A percentile compares a stretch with the other conserved stretches of the same genome.
These are phyloP conservation scores for Galbula dea DNA, from an alignment of 2,113 vertebrate species.

Conservation along the genomic window DNA sequence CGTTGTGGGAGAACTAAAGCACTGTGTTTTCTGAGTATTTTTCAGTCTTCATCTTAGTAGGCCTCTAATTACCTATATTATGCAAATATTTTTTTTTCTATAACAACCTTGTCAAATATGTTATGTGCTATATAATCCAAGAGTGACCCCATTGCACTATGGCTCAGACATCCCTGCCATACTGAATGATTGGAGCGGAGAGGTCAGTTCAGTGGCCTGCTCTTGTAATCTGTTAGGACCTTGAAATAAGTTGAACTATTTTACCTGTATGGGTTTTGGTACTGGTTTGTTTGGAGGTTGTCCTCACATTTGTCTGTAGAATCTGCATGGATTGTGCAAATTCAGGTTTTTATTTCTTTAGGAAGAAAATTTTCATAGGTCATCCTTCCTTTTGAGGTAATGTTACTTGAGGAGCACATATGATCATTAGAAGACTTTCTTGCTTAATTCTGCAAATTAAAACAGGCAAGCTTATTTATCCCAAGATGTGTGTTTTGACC, in stretches of 20 bases:
- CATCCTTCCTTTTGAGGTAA: neutral
- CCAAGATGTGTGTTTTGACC: neutral
- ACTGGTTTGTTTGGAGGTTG: neutral
- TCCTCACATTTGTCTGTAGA: neutral
- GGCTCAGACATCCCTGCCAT: neutral
- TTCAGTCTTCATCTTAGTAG: neutral
- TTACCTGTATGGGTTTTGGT: neutral
- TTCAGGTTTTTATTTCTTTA: neutral
- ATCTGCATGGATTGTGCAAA: neutral
- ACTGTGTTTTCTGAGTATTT: neutral
- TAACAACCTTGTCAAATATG: neutral
- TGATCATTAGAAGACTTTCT: neutral
- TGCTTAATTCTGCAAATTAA: conserved; percentile 4
- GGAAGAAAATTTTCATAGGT: neutral
- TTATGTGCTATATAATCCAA: neutral
- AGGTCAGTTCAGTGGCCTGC: neutral
- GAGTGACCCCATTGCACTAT: neutral
- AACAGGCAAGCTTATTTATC: neutral
- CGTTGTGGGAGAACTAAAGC: neutral
- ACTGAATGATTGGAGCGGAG: neutral
- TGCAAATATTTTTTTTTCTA: neutral
- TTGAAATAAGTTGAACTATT: neutral
- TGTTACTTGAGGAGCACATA: neutral
- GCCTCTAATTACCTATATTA: neutral
- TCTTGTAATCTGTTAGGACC: neutral